Conservation (phyloP, 2,888 invertebrate species). For the Blera fallax region DNA sequence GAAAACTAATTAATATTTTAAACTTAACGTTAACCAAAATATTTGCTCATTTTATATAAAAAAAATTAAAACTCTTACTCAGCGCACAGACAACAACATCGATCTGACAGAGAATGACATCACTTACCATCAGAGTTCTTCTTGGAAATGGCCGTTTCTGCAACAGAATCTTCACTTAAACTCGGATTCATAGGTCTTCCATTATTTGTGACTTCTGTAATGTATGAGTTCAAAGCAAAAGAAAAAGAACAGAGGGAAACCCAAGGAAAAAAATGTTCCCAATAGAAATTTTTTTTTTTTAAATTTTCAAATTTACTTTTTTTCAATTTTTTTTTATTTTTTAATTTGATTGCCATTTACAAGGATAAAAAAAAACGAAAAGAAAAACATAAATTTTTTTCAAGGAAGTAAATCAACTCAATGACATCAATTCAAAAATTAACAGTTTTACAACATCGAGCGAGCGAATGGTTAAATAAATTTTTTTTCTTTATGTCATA, state of each 20-base stretch:
- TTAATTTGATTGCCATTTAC: constrained; percentile 42
- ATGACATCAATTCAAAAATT: constrained; percentile 35
- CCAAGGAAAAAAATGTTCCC: constrained; percentile 44
- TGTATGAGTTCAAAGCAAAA: constrained; percentile 76
- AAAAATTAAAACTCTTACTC: constrained; percentile 63
- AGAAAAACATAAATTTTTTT: constrained; percentile 8
- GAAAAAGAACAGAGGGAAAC: constrained; percentile 57
- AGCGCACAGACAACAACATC: constrained; percentile 73
- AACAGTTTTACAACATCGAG: constrained; percentile 67
- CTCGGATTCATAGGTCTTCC: constrained; percentile 86
- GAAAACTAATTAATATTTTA: constrained; percentile 3
- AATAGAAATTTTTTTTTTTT: too few species aligned
- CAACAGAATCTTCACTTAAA: constrained; percentile 91
- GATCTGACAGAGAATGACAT: constrained; percentile 75
- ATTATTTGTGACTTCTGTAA: constrained; percentile 83
- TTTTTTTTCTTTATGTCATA: constrained; percentile 6
- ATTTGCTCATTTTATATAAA: background rate
- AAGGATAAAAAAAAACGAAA: constrained; percentile 3
- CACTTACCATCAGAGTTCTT: constrained; percentile 92
- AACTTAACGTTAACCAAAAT: too few species aligned
- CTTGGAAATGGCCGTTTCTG: constrained; percentile 90
- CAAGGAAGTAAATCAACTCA: constrained; percentile 36
- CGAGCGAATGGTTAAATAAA: constrained; percentile 58
- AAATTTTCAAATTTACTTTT: constrained; percentile 2
- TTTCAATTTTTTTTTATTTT: background rate